Evolutionary conservation across 2,113 vertebrate species (phyloP), one percentile per base, ranked within the genome.

Genomic region (Delphinapterus leucas): DNA sequence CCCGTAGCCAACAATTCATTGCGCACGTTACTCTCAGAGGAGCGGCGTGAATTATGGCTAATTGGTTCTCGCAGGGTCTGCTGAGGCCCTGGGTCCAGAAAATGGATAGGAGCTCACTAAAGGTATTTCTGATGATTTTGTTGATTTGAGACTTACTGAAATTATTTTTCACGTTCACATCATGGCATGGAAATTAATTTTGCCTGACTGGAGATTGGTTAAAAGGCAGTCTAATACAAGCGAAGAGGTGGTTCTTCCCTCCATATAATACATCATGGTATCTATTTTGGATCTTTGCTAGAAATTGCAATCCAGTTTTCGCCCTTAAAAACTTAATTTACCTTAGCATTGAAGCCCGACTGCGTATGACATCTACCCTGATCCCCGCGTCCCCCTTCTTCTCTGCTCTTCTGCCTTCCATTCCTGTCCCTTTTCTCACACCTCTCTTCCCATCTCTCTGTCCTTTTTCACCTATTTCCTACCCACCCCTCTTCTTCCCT

Each of bases 121-220:
- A 88, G 49, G 12, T 67, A 83, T 93, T 96, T 88, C 26, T 25
- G 36, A 55, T 95, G 74, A 76, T 95, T 91, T 90, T 86, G 33
- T 47, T 88, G 67, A 93, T 83, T 81, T 76, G n/a, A 96, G 55
- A 85, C 90, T 31, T 94, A 53, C 60, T 58, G n/a, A 36, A 95
- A 94, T 95, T 63, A 36, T 71, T 67, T 80, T 93, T 91, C 67
- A 76, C 25, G 41, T 95, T 93, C 28, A 20, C 93, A 58, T 60
- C 20, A 70, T 87, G 28, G 55, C 17, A 73, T 44, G 70, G 65
- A 93, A 83, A 89, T 58, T 91, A 85, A 91, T 87, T 94, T 96
- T 94, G 8, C 33, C 68, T 67, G 38, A 53, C 3, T 70, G 44
- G 7, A 77, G 63, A 1, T 67, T 68, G 33, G 4, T 36, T 83